Base-by-base conservation (phyloP, 30 jellyfish, hydroid and myxozoan species). In the Aurelia sp. region DNA sequence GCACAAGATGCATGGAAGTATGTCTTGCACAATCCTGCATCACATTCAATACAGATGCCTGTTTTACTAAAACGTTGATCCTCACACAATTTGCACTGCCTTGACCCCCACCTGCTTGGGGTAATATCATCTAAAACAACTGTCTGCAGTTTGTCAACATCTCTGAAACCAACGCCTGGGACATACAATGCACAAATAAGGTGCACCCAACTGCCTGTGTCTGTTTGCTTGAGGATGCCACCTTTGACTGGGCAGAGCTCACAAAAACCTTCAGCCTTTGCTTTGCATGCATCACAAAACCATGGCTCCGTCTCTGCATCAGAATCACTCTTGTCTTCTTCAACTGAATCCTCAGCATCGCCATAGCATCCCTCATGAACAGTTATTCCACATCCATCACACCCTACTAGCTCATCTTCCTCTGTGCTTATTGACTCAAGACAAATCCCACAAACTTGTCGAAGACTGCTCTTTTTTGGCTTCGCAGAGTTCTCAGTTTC, bases 311-410 rank as follows among this genome's bases (percentile, higher is more conserved):
- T 88, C 2, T 90, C 92, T 12, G 96, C 88, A 72, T 88, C 97
- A 13, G 99, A 94, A 41, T 88, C 97, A 83, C 97, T 87, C 18
- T 79, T 73, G 57, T 73, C 86, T 40, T 86, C 96, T 11, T 83
- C 55, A 13, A 81, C 80, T 23, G 87, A 57, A 11, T 79, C 90
- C 13, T 78, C 96, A 3, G 90, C 76, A 73, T 88, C 97, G 0
- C 98, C 98, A 84, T 94, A 94, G 86, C 99, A 94, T 23, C 99
- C 99, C 66, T 94, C 99, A 73, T 94, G 99, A 23, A 94, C 99
- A 15, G 96, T 74, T 11, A 94, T 88, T 0, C 99, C 97, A 75
- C 99, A 94, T 23, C 79, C 33, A 68, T 94, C 99, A 79, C 99
- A 94, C 55, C 89, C 96, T 2, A 94, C 89, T 6, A 94, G 92